A percentile compares a stretch with the other conserved stretches of the same genome.
Conservation (phyloP, 2,888 invertebrate genomes). For the Candidula unifasciata region DNA sequence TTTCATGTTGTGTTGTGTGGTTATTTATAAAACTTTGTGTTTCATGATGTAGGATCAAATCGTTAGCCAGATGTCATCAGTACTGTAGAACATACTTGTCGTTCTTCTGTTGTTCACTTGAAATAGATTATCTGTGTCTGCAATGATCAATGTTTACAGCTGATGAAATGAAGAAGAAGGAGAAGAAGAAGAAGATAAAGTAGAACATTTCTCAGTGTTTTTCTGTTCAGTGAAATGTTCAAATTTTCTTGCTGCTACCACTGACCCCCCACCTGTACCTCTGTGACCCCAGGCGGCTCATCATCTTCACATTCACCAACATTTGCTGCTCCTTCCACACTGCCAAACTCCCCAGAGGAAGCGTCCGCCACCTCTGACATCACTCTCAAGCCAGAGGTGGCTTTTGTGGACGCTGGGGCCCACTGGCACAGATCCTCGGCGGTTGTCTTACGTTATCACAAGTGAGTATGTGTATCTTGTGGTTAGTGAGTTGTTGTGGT, state of each 20-base stretch:
- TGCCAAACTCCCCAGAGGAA: conserved; percentile 70
- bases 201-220: background rate
- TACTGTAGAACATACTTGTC: no score
- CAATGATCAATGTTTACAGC: no score
- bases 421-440: conserved; percentile 77
- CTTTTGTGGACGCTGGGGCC: conserved; percentile 71
- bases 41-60: background rate
- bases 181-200: background rate
- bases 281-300: conserved; percentile 59
- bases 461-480: conserved; percentile 58
- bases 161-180: background rate
- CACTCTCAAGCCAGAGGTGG: conserved; percentile 20
- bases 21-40: background rate
- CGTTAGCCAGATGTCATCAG: no score
- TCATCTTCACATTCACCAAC: conserved; percentile 64
- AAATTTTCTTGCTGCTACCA: background rate
- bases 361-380: conserved; percentile 56
- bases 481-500: background rate
- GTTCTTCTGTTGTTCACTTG: no score
- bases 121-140: no score
- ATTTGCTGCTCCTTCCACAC: conserved; percentile 64
- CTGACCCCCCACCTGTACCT: conserved; percentile 61
- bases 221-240: background rate
- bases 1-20: background rate
- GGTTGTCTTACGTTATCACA: conserved; percentile 73